Evolutionary conservation across 2,797 vertebrate species (phyloP).

Genomic region (Pipistrellus nathusii): DNA sequence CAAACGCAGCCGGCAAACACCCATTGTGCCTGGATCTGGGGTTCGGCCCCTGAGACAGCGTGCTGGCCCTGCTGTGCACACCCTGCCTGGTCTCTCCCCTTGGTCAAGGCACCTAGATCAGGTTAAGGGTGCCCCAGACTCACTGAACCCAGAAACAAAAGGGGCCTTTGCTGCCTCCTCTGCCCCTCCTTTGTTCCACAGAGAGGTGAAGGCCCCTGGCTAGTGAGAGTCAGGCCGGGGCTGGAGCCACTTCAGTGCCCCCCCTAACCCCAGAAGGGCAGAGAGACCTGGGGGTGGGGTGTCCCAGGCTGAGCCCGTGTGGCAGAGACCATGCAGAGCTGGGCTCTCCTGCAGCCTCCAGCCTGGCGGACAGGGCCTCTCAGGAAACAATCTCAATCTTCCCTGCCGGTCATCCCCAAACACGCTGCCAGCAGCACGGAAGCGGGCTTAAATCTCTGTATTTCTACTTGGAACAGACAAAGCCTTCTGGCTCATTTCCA

Average conservation of each 20-base stretch:
- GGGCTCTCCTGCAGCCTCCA: not conserved
- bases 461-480: slow-evolving; percentile 55
- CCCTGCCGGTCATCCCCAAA: not conserved
- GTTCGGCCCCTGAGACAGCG: not conserved
- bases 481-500: slow-evolving; percentile 21
- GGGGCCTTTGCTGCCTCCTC: not conserved
- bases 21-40: not conserved
- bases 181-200: not conserved
- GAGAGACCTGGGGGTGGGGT: not conserved
- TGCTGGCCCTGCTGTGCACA: rapidly evolving
- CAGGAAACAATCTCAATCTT: not conserved
- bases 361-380: not conserved
- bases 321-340: not conserved
- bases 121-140: not conserved
- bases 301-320: not conserved
- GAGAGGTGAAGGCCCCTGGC: not conserved
- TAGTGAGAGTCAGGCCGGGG: not conserved
- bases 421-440: slow-evolving; percentile 22
- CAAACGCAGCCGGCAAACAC: too few species aligned
- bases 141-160: not conserved
- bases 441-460: not conserved
- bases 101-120: not conserved
- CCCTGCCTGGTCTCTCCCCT: not conserved
- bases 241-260: not conserved
- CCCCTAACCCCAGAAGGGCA: not conserved